These are phyloP conservation scores for Sparidentex hasta DNA, from an alignment of 2,797 vertebrate genomes.

Conservation along the genomic window DNA sequence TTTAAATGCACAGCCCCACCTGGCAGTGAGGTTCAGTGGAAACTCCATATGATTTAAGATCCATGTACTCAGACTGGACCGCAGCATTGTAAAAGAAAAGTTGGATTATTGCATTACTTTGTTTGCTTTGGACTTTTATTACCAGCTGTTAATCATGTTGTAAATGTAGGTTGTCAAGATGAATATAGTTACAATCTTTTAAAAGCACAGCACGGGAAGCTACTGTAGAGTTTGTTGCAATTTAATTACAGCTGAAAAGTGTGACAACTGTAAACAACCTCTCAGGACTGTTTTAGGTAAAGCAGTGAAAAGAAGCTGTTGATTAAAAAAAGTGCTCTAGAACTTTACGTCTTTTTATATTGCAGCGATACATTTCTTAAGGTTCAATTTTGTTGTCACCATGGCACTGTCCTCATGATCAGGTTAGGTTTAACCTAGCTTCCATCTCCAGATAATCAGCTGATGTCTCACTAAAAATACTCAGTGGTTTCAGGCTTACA, in stretches of 20 bases:
- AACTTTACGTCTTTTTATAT: no score
- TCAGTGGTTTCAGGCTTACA: no score
- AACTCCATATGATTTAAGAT: conserved; percentile 68
- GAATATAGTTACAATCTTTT: conserved; percentile 48
- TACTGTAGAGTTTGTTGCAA: conserved; percentile 37
- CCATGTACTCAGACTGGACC: conserved; percentile 39
- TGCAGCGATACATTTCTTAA: no score
- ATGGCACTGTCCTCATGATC: no score
- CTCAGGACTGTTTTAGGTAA: conserved; percentile 1
- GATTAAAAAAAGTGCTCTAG: not conserved
- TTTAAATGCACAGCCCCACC: conserved; percentile 47
- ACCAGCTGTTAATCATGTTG: conserved; percentile 60
- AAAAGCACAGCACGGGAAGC: conserved; percentile 46
- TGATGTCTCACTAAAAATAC: no score
- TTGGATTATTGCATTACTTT: conserved; percentile 66
- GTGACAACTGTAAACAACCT: conserved; percentile 3
- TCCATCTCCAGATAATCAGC: no score
- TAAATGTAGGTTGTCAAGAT: conserved; percentile 63
- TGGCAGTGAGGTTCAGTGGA: conserved; percentile 53
- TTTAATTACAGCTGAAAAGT: conserved; percentile 50
- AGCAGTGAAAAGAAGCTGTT: conserved; percentile 2
- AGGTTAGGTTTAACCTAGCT: no score
- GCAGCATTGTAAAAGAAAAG: conserved; percentile 71
- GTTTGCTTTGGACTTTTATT: conserved; percentile 72
- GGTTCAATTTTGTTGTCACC: no score